Conservation (phyloP, 2,113 vertebrate species). For the Dissostichus mawsoni region DNA sequence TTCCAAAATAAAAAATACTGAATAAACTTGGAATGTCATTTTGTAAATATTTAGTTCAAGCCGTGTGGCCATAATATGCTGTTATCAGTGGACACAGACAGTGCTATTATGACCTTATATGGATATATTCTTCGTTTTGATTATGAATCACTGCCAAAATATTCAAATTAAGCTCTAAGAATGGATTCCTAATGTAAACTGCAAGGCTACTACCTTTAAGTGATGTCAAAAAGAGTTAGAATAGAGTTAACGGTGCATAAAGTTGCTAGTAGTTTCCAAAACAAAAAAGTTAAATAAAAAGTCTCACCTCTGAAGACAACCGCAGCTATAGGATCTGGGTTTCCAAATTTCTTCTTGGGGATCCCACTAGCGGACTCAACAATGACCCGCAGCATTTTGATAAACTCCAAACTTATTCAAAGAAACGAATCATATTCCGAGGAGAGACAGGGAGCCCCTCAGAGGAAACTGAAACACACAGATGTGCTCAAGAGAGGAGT, state of each 20-base stretch:
- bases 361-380: conserved; percentile 92
- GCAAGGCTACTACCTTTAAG: background rate
- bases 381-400: conserved; percentile 90
- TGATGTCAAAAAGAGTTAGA: background rate
- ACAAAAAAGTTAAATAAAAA: background rate
- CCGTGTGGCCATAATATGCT: background rate
- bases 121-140: conserved; percentile 37
- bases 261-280: background rate
- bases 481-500: conserved; percentile 17
- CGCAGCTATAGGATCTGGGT: conserved; percentile 91
- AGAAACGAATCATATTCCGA: conserved; percentile 24
- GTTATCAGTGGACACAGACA: background rate
- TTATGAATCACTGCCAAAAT: conserved; percentile 33
- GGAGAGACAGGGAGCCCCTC: background rate
- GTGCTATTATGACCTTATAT: conserved; percentile 67
- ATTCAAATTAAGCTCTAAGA: background rate
- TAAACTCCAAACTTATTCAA: background rate
- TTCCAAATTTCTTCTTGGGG: conserved; percentile 93
- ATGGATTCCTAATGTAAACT: background rate
- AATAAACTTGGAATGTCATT: background rate
- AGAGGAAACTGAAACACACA: conserved; percentile 30
- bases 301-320: conserved; percentile 94
- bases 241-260: background rate
- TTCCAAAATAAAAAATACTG: background rate
- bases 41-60: background rate